Base-by-base conservation (phyloP, 2,888 invertebrate species). In the Metallyticus violacea region DNA sequence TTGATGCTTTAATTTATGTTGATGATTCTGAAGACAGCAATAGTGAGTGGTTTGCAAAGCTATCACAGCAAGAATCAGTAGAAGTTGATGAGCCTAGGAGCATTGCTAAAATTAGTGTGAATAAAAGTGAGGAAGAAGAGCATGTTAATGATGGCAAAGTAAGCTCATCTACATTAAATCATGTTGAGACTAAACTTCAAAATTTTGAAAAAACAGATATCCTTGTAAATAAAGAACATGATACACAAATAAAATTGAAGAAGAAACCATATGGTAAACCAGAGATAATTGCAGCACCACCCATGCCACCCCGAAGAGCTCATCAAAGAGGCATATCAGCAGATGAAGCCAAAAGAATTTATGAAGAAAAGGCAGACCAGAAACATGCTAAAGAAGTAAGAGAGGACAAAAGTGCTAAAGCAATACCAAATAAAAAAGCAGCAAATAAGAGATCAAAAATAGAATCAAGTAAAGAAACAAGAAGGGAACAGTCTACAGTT, bases 331-430 rank as follows among this genome's bases (percentile, higher is more conserved):
- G 83, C 5, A 83, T 83, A 25, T 83, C 83, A 28, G 83, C 83
- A 77, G 77, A 29, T 28, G 77, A 28, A 28, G 83, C 83, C 76
- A 22, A 7, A 29, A 26, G 77, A 77, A 83, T 83, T 4, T 83
- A 28, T 62, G 77, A 28, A 6, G 77, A 83, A 7, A 26, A 29
- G 83, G 27, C 5, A 82, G 88, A 88, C 87, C 88, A 90, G 89
- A 86, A 91, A 91, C 87, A 91, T 30, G 88, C 89, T 26, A 82
- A 88, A 90, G 93, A 92, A 90, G 92, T 91, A 89, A 91, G 94
- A 29, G 93, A 93, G 88, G 92, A 91, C 81, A 92, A 92, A 90
- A 90, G 94, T 88, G 93, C 94, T 22, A 89, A 89, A 28, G 92
- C 92, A 89, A 3, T 15, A 81, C 22, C 9, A 3, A 62, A 28